Percentiles rank a stretch among this genome's conserved stretches.
phyloP scores from a whole-genome alignment of 2,113 vertebrate genomes.

The Macrotis lagotis region DNA sequence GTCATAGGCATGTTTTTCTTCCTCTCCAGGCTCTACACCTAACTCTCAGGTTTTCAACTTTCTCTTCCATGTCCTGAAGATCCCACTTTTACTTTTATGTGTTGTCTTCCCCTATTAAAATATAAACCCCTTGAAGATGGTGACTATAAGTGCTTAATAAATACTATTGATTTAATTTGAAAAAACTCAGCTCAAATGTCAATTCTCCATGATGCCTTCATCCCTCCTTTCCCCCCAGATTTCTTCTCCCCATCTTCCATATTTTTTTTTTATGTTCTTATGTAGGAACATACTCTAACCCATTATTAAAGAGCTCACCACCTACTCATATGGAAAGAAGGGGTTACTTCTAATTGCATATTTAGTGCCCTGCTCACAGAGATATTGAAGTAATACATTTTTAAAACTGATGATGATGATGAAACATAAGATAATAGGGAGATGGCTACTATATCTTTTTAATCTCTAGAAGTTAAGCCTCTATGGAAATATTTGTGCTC shows the following conservation, averaged over 20 bases:
- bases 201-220: not conserved
- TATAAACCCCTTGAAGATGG: not conserved
- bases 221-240: not conserved
- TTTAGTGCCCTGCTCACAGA: not conserved
- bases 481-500: slow-evolving; percentile 17
- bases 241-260: not conserved
- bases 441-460: not conserved
- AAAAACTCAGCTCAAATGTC: not conserved
- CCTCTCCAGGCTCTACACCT: not conserved
- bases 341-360: not conserved
- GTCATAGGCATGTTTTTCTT: not conserved
- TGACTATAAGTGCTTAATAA: not conserved
- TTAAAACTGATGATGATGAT: not conserved
- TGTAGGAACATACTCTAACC: not conserved
- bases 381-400: not conserved
- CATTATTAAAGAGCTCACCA: not conserved
- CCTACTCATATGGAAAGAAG: not conserved
- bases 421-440: not conserved
- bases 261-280: not conserved
- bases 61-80: not conserved
- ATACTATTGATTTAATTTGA: not conserved
- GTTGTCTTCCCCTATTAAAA: not conserved
- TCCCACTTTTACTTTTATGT: not conserved
- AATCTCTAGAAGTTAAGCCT: not conserved
- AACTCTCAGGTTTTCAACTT: not conserved